Base-by-base conservation (phyloP, 2,888 invertebrate species). In the Dryadula phaetusa region DNA sequence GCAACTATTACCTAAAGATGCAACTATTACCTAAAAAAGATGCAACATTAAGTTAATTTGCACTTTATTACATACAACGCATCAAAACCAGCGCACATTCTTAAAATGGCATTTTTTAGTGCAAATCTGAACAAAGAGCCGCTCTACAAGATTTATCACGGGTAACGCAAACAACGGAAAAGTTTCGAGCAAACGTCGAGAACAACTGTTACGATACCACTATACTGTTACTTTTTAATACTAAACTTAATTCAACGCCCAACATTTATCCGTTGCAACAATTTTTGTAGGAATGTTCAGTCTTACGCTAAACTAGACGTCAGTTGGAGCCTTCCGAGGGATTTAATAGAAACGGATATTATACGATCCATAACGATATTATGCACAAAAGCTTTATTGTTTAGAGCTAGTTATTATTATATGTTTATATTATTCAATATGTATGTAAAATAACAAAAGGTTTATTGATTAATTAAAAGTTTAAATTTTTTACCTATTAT, bases 101-200 rank as follows among this genome's bases (percentile, higher is more conserved):
- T 46, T 66, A 66, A 68, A 66, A 58, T 28, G 65, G 42, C 37
- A 53, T 66, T 70, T 72, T 71, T 70, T 65, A 63, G 56, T 65
- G 56, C 49, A 63, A 69, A 70, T 70, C 62, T 66, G 68, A 65
- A 72, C 72, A 71, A 74, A 72, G 70, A 70, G 66, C 62, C 66
- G 63, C 56, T 62, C 66, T 61, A 70, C 66, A 62, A 69, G 70
- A 74, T 74, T 73, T 74, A 74, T 74, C 73, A 72, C 69, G 66
- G 66, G 64, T 53, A 60, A 67, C 67, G 69, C 46, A 69, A 70
- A 70, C 71, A 71, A 71, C 70, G 63, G 66, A 62, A 69, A 74
- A 74, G 71, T 73, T 74, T 64, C 62, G 52, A 71, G 64, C 67
- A 22, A 70, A 64, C 52, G 70, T 65, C 70, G 67, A 58, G 64